Evolutionary conservation across 37 sponge, comb jelly and placozoan species (phyloP).

Genomic region (Axinella damicornis): DNA sequence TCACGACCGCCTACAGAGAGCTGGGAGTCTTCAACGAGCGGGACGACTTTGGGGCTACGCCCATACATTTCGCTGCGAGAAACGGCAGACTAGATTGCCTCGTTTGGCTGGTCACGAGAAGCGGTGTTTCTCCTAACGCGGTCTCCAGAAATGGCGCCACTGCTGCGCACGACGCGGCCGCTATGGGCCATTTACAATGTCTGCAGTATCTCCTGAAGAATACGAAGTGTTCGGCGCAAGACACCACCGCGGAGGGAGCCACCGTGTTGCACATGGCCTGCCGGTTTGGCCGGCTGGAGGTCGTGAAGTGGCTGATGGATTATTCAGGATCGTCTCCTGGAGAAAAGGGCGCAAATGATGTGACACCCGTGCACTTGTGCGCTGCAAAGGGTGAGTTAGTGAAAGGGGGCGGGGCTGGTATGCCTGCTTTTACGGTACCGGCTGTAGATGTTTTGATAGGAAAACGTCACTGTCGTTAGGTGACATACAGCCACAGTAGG

Average conservation of each 20-base stretch:
- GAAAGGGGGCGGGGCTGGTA: constrained; percentile 40
- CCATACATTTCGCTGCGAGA: constrained; percentile 94
- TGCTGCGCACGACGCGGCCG: constrained; percentile 95
- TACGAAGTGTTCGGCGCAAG: constrained; percentile 73
- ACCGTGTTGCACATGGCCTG: constrained; percentile 95
- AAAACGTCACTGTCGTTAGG: too few relatives aligned
- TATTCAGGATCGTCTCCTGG: constrained; percentile 46
- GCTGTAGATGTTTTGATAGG: too few relatives aligned
- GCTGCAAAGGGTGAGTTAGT: constrained; percentile 82
- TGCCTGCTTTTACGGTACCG: background rate
- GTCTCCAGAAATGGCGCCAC: constrained; percentile 83
- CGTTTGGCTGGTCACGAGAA: constrained; percentile 81
- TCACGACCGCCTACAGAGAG: constrained; percentile 75
- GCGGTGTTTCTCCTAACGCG: constrained; percentile 87
- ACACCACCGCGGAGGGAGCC: constrained; percentile 87
- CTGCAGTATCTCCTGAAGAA: constrained; percentile 80
- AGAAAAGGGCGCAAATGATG: constrained; percentile 88
- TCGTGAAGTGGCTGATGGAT: constrained; percentile 83
- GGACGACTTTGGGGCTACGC: constrained; percentile 92
- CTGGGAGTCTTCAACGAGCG: constrained; percentile 90
- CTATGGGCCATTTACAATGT: constrained; percentile 85
- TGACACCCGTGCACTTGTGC: constrained; percentile 90
- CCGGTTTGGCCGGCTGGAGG: constrained; percentile 77
- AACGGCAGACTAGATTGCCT: constrained; percentile 85
- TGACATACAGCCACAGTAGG: too few relatives aligned